These are phyloP conservation scores for Misgurnus anguillicaudatus DNA, from an alignment of 2,113 vertebrate genomes.

Conservation along the genomic window DNA sequence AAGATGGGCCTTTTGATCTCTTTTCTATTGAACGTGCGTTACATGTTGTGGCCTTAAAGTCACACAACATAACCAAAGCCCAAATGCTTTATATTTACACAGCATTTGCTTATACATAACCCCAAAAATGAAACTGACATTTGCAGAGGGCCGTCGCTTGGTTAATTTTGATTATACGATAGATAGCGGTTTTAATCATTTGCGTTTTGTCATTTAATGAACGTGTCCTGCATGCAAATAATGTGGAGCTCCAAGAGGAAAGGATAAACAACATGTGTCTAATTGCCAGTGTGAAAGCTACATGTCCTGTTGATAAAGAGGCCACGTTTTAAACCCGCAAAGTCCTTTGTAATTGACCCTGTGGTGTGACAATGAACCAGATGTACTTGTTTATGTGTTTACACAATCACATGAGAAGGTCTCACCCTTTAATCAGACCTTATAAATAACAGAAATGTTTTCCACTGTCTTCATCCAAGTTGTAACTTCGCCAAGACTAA, in stretches of 20 bases:
- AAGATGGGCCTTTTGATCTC: too few species aligned
- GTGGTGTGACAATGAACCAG: conserved; percentile 19
- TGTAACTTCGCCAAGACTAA: conserved; percentile 32
- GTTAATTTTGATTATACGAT: neutral
- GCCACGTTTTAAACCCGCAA: neutral
- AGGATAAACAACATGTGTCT: neutral
- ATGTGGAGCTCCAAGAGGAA: neutral
- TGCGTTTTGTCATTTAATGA: conserved; percentile 24
- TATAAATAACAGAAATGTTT: conserved; percentile 44
- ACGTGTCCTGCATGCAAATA: neutral
- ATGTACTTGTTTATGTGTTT: conserved; percentile 33
- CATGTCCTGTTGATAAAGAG: neutral
- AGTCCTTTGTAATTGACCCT: neutral
- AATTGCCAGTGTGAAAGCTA: neutral
- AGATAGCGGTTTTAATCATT: conserved; percentile 9
- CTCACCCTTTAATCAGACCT: conserved; percentile 14
- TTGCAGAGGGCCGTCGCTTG: neutral
- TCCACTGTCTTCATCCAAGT: conserved; percentile 46
- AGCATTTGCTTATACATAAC: neutral
- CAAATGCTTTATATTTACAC: neutral
- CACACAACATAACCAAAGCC: neutral
- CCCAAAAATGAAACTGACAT: conserved; percentile 17
- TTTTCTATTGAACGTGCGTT: neutral
- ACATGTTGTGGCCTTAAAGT: too few species aligned
- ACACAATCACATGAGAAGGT: conserved; percentile 19